These are phyloP conservation scores for Sycon ciliatum DNA, from an alignment of 37 sponge, comb jelly and placozoan genomes.

Conservation along the genomic window DNA sequence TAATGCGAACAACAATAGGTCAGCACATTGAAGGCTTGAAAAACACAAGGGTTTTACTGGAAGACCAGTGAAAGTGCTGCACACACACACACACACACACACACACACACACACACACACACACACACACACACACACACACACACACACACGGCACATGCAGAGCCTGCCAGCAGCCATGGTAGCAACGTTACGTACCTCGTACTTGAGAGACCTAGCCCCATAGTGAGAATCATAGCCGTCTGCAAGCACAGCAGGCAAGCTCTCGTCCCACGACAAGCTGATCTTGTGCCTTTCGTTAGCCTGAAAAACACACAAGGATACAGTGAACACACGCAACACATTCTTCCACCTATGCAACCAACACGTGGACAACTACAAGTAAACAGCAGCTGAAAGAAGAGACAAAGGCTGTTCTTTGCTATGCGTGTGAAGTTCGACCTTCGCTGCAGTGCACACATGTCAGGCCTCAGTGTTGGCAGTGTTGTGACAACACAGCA, in stretches of 20 bases:
- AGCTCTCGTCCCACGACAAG: slow-evolving; percentile 62
- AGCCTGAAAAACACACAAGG: slow-evolving; percentile 35
- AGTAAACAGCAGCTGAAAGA: not conserved
- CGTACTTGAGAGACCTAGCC: slow-evolving; percentile 83
- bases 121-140: not conserved
- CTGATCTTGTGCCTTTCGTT: slow-evolving; percentile 55
- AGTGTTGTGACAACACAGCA: too few relatives aligned
- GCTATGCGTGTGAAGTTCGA: too few relatives aligned
- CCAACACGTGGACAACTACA: not conserved
- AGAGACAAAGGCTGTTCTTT: too few relatives aligned
- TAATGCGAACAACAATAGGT: too few relatives aligned
- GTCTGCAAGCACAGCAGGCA: slow-evolving; percentile 68
- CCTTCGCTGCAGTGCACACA: too few relatives aligned
- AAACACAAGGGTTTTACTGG: too few relatives aligned
- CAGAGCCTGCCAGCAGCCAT: too few relatives aligned
- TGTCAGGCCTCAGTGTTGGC: too few relatives aligned
- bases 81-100: too few relatives aligned
- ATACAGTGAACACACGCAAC: not conserved
- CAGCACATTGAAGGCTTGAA: too few relatives aligned
- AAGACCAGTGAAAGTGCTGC: too few relatives aligned
- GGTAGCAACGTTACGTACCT: slow-evolving; percentile 38
- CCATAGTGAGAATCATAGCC: slow-evolving; percentile 90
- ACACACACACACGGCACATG: not conserved
- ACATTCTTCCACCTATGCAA: not conserved
- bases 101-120: not conserved